These are phyloP conservation scores for Lasiurus borealis DNA, from an alignment of 2,113 vertebrate species.

Conservation along the genomic window DNA sequence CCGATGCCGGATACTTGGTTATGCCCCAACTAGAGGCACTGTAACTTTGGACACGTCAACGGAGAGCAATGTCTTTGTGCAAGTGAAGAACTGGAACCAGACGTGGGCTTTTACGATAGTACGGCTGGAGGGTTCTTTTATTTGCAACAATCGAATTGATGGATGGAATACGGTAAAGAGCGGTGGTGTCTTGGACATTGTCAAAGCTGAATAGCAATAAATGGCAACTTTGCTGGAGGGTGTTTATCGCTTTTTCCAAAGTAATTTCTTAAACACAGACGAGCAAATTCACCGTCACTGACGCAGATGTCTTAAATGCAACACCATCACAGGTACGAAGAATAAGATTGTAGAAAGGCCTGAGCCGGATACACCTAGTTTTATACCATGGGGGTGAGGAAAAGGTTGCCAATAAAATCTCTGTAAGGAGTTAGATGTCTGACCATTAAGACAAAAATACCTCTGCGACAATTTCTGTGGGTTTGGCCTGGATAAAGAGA, in stretches of 20 bases:
- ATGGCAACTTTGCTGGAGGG: background rate
- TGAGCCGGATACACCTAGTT: background rate
- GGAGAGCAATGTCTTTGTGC: background rate
- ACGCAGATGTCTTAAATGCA: background rate
- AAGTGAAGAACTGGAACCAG: background rate
- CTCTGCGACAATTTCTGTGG: no score
- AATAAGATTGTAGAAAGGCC: background rate
- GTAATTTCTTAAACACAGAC: slow-evolving; percentile 2
- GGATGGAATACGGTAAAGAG: background rate
- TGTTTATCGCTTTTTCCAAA: background rate
- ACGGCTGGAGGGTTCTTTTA: background rate
- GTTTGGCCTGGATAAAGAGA: no score
- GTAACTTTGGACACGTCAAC: background rate
- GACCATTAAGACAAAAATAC: no score
- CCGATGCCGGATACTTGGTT: background rate
- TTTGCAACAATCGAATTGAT: background rate
- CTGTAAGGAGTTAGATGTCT: no score
- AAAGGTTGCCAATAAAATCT: no score
- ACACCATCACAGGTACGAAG: background rate
- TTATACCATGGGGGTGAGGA: background rate
- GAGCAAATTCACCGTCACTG: background rate
- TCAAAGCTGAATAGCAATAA: background rate
- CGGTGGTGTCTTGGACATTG: background rate
- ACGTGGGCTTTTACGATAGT: background rate
- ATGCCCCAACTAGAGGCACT: no score